Evolutionary conservation across 2,113 vertebrate species (phyloP).

Genomic region (Taxidea taxus): DNA sequence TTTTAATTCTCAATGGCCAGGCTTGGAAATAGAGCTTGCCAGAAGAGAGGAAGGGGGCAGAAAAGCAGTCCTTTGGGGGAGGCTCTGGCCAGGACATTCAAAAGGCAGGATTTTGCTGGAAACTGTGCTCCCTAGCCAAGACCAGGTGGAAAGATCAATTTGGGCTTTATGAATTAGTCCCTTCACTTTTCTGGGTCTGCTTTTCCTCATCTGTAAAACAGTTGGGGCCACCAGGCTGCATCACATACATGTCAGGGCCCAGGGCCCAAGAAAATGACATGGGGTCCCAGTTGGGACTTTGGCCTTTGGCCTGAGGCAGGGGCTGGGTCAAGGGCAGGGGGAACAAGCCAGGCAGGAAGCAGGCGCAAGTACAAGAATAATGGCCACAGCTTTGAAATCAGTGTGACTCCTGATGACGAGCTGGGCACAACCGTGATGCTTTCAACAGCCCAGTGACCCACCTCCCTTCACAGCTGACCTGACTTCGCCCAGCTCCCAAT

Average conservation of each 20-base stretch:
- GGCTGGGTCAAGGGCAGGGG: background rate
- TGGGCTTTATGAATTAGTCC: slow-evolving; percentile 63
- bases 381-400: background rate
- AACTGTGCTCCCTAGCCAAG: slow-evolving; percentile 56
- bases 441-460: background rate
- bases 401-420: background rate
- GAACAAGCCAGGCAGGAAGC: background rate
- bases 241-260: background rate
- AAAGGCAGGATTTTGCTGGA: slow-evolving; percentile 64
- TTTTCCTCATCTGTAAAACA: slow-evolving; percentile 34
- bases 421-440: rapidly evolving
- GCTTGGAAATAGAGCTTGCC: slow-evolving; percentile 34
- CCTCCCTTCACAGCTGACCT: background rate
- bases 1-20: slow-evolving; percentile 63
- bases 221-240: background rate
- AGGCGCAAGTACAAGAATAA: background rate
- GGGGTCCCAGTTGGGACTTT: background rate
- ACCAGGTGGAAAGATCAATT: slow-evolving; percentile 74
- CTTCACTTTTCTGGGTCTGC: slow-evolving; percentile 58
- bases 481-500: background rate
- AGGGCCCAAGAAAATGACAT: background rate
- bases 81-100: slow-evolving; percentile 34
- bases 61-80: slow-evolving; percentile 1
- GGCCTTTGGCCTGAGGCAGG: background rate
- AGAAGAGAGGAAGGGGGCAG: background rate